Percentiles rank a stretch among this genome's conserved stretches.
phyloP scores from a whole-genome alignment of 2,888 invertebrate species.

The Mythimna loreyi region DNA sequence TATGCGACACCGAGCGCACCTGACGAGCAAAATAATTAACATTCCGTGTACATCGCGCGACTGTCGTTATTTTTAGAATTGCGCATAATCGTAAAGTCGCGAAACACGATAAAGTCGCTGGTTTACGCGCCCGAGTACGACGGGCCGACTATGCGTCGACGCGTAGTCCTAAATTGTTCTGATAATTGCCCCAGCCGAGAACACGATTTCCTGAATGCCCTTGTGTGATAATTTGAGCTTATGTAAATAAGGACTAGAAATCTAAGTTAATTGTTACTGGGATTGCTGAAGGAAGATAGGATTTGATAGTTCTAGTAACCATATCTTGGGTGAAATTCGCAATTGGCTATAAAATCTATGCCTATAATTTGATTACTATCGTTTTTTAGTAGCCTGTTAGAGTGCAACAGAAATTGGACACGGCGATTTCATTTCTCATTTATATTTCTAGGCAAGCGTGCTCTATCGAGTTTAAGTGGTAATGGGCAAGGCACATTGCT shows the following conservation, averaged over 20 bases:
- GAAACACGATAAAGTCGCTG: constrained; percentile 56
- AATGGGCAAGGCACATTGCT: no score
- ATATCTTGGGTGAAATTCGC: not conserved
- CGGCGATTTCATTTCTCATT: not conserved
- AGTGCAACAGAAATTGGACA: no score
- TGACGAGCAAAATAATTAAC: constrained; percentile 56
- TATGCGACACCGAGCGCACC: constrained; percentile 42
- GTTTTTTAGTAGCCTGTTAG: not conserved
- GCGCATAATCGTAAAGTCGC: constrained; percentile 53
- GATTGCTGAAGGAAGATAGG: constrained; percentile 1
- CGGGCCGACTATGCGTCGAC: constrained; percentile 34
- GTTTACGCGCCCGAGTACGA: constrained; percentile 46
- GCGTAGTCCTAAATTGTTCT: constrained; percentile 64
- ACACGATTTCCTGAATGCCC: constrained; percentile 52
- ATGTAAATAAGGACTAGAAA: constrained; percentile 45
- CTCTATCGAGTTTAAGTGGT: no score
- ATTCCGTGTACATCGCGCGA: constrained; percentile 46
- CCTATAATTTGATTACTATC: not conserved
- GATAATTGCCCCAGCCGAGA: constrained; percentile 63
- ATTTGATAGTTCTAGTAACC: not conserved
- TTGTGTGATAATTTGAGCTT: constrained; percentile 50
- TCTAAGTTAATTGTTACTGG: constrained; percentile 40
- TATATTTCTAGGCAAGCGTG: no score
- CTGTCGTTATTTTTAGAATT: constrained; percentile 48
- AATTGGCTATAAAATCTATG: not conserved